phyloP scores from a whole-genome alignment of 2,797 vertebrate genomes.

The Lacerta viridis region DNA sequence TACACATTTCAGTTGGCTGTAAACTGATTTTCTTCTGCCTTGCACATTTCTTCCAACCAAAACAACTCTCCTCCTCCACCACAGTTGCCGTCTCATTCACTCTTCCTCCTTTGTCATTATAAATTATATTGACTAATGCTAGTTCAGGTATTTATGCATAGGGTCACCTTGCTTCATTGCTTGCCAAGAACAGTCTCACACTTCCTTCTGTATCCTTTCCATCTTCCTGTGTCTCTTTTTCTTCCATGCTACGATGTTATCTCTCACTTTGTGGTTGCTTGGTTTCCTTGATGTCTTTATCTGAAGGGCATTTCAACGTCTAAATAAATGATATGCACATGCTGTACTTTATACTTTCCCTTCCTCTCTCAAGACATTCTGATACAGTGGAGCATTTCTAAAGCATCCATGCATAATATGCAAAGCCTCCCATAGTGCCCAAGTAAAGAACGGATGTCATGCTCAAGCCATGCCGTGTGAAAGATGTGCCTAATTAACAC shows the following conservation, averaged over 20 bases:
- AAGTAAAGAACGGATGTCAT: neutral
- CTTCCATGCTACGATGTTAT: constrained; percentile 12
- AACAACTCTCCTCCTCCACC: constrained; percentile 24
- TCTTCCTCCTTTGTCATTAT: constrained; percentile 29
- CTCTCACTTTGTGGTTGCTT: constrained; percentile 5
- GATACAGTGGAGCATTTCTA: neutral
- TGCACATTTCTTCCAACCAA: neutral
- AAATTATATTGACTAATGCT: constrained; percentile 35
- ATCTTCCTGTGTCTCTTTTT: constrained; percentile 2
- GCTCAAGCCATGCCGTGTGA: neutral
- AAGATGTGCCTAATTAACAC: constrained; percentile 11
- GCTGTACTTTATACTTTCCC: constrained; percentile 3
- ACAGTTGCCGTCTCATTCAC: constrained; percentile 28
- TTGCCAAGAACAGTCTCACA: neutral
- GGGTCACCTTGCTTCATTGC: neutral
- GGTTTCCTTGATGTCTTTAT: constrained; percentile 33
- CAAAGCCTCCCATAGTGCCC: neutral
- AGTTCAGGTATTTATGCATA: neutral
- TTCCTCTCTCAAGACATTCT: constrained; percentile 8
- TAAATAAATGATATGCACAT: neutral
- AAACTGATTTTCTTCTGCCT: constrained; percentile 44
- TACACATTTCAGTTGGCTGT: neutral
- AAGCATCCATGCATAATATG: neutral
- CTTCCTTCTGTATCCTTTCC: constrained; percentile 4
- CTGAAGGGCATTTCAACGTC: constrained; percentile 22